A percentile compares a stretch with the other conserved stretches of the same genome.
Conservation (phyloP, 2,113 vertebrate genomes). For the Salvelinus namaycush region DNA sequence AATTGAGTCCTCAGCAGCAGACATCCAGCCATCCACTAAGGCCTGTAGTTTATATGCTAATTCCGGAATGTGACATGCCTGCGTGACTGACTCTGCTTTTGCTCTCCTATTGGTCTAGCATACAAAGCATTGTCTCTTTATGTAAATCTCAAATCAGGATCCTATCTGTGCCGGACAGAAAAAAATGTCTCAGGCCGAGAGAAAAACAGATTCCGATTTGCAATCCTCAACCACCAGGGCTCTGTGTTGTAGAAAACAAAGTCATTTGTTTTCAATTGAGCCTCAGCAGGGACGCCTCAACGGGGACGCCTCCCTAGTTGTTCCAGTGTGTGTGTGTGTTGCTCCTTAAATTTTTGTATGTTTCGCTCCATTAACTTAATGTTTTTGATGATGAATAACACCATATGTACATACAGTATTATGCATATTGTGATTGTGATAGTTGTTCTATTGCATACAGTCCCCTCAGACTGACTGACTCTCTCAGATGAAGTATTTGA, state of each 20-base stretch:
- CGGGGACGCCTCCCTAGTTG: constrained; percentile 43
- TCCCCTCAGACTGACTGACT: not conserved
- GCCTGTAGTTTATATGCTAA: constrained; percentile 64
- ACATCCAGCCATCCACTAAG: constrained; percentile 23
- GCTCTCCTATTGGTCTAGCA: constrained; percentile 6
- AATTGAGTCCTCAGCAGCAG: constrained; percentile 35
- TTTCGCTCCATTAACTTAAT: constrained; percentile 50
- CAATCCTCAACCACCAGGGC: constrained; percentile 35
- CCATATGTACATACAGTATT: too few species aligned
- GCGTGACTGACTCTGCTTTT: constrained; percentile 20
- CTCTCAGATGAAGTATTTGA: constrained; percentile 1
- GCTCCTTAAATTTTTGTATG: constrained; percentile 34
- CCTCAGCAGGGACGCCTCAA: constrained; percentile 50
- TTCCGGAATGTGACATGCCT: constrained; percentile 29
- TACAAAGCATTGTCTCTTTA: constrained; percentile 7
- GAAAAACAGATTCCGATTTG: constrained; percentile 36
- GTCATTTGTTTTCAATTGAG: constrained; percentile 60
- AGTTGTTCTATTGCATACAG: not conserved
- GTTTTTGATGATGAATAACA: too few species aligned
- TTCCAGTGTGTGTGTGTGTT: constrained; percentile 20
- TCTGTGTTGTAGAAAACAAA: constrained; percentile 52
- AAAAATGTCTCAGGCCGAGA: constrained; percentile 16
- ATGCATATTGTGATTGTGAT: not conserved
- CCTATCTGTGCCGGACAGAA: constrained; percentile 25
- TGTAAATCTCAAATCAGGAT: constrained; percentile 18